Base-by-base conservation (phyloP, 2,888 invertebrate genomes). In the Ptycholaimellus sp. region DNA sequence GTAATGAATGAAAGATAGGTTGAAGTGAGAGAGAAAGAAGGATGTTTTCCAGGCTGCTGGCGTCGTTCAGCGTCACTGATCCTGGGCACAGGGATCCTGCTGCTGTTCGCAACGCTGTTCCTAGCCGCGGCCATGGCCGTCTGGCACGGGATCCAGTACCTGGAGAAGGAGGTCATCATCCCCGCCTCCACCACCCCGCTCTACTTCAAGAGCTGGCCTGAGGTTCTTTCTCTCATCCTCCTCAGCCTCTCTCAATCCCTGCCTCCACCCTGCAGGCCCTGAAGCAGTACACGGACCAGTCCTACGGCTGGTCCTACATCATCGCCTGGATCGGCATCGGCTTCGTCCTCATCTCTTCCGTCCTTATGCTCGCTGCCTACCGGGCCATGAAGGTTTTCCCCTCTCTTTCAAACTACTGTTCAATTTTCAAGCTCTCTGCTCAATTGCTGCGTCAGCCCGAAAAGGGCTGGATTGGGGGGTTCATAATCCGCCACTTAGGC, bases 41-140 rank as follows among this genome's bases (percentile, higher is more conserved):
- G n/a, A n/a, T n/a, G n/a, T n/a, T n/a, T n/a, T n/a, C n/a, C 83
- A 23, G 87, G 90, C 49, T 93, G 90, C 61, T 93, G 87, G 82
- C 75, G 80, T 61, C 70, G 87, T 49, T 82, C 82, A 35, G 78
- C 83, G 7, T 80, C 80, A 46, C 80, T 83, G 58, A 79, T 85
- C 52, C 80, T 83, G 21, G 78, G 81, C 36, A 85, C 85, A 3
- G 83, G 83, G 22, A 78, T 85, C 49, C 67, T 81, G 36, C 77
- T 80, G 72, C 69, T 81, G 37, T 67, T 80, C 44, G 75, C 80
- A 75, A 83, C 82, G 63, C 64, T 87, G 43, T 64, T 85, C 51
- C 74, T 81, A 45, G 85, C 83, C 23, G 82, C 81, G 41, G 81
- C 76, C 30, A 87, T 87, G 83, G 83, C 82, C 30, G 65, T 83